A percentile compares a stretch with the other conserved stretches of the same genome.
These are phyloP conservation scores for Coregonus ussuriensis DNA, from an alignment of 2,797 vertebrate species.

Conservation along the genomic window DNA sequence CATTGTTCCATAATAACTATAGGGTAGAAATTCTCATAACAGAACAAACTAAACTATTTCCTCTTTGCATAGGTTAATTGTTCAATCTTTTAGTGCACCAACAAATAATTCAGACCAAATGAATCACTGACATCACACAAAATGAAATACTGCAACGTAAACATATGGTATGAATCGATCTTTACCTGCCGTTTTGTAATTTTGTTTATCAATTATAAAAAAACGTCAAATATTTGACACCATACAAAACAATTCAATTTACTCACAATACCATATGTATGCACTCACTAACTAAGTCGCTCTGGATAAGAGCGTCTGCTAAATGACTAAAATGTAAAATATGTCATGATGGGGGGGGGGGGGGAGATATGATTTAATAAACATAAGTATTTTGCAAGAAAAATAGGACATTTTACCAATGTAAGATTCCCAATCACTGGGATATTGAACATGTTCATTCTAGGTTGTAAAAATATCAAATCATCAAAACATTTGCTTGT, in stretches of 20 bases:
- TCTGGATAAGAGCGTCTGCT: too few species aligned
- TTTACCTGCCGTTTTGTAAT: slow-evolving; percentile 5
- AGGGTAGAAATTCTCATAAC: slow-evolving; percentile 12
- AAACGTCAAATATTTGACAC: slow-evolving; percentile 40
- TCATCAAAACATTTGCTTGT: slow-evolving; percentile 16
- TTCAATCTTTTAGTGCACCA: background rate
- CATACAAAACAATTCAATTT: slow-evolving; percentile 57
- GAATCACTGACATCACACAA: slow-evolving; percentile 16
- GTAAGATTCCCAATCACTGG: background rate
- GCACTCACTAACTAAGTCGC: too few species aligned
- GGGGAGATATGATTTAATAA: slow-evolving; percentile 48
- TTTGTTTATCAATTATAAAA: slow-evolving; percentile 61
- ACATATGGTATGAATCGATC: slow-evolving; percentile 5
- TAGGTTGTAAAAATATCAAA: slow-evolving; percentile 31
- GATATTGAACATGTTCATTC: slow-evolving; percentile 30
- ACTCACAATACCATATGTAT: slow-evolving; percentile 44
- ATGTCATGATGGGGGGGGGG: slow-evolving; percentile 36
- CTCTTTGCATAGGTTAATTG: slow-evolving; percentile 61
- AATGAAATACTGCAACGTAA: slow-evolving; percentile 21
- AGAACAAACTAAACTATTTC: slow-evolving; percentile 18
- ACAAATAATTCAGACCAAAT: slow-evolving; percentile 14
- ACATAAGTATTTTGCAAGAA: slow-evolving; percentile 50
- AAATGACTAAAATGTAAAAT: too few species aligned
- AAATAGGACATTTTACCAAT: slow-evolving; percentile 35
- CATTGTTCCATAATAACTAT: slow-evolving; percentile 15